Conservation (phyloP, 2,113 vertebrate species). For the Uropsilus gracilis region DNA sequence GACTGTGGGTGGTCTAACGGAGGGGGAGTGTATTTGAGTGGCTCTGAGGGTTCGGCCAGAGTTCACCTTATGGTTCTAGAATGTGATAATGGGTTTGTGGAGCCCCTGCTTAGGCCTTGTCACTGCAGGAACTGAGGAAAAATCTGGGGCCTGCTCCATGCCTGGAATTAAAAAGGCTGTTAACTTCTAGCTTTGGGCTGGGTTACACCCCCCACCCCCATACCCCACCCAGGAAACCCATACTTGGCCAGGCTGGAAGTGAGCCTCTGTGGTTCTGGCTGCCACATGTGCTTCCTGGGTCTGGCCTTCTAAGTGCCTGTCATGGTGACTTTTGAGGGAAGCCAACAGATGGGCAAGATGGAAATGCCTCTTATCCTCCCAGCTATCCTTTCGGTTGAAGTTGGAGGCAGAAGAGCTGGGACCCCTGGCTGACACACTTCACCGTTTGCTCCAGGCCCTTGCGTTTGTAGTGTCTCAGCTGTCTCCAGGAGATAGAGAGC, state of each 20-base stretch:
- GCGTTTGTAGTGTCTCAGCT: not conserved
- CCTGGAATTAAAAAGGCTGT: not conserved
- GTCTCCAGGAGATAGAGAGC: not conserved
- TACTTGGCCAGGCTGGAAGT: conserved; percentile 27
- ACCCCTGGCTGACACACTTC: not conserved
- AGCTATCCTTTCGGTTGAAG: not conserved
- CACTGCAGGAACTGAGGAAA: not conserved
- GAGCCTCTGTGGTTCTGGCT: conserved; percentile 36
- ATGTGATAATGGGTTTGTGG: not conserved
- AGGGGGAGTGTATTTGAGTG: not conserved
- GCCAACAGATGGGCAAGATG: conserved; percentile 18
- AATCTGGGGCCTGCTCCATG: not conserved
- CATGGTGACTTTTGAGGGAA: conserved; percentile 37
- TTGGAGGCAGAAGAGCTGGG: not conserved
- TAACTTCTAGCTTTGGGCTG: not conserved
- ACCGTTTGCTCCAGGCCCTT: not conserved
- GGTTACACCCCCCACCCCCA: not conserved
- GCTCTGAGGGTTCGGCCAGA: not conserved
- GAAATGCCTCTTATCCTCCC: not conserved
- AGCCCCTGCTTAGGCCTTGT: not conserved
- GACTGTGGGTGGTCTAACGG: not conserved
- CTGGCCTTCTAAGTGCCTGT: conserved; percentile 44
- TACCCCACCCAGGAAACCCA: not conserved
- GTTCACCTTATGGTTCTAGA: not conserved
- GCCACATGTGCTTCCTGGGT: conserved; percentile 45